phyloP scores from a whole-genome alignment of 2,888 invertebrate species.

The Philonicus albiceps region DNA sequence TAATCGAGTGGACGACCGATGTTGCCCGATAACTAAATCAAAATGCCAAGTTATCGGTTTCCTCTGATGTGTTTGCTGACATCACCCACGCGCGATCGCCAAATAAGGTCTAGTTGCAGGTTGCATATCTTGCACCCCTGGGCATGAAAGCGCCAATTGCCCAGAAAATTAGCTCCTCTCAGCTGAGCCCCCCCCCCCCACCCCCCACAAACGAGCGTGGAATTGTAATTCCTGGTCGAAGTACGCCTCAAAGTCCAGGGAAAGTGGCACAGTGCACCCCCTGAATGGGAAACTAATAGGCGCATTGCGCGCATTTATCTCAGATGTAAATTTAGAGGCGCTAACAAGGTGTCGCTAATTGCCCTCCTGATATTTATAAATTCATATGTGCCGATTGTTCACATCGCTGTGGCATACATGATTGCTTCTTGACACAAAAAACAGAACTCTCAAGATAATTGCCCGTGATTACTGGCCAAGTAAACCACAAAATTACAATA shows the following conservation, averaged over 20 bases:
- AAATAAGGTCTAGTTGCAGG: neutral
- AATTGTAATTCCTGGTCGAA: neutral
- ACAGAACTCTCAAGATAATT: neutral
- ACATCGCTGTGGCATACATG: neutral
- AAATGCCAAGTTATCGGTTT: constrained; percentile 34
- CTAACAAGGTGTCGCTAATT: neutral
- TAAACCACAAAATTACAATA: neutral
- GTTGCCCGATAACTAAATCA: constrained; percentile 7
- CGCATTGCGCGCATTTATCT: neutral
- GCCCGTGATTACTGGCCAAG: neutral
- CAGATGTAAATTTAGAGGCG: neutral
- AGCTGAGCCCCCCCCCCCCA: neutral
- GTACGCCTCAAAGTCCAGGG: neutral
- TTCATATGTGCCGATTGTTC: neutral
- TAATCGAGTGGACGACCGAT: neutral
- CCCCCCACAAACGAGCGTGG: neutral
- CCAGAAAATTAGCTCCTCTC: neutral
- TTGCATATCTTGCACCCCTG: neutral
- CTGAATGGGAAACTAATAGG: neutral
- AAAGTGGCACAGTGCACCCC: neutral
- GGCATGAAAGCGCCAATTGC: neutral
- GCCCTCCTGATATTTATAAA: neutral
- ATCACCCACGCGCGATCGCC: neutral
- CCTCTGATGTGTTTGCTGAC: neutral
- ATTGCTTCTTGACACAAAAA: neutral